These are phyloP conservation scores for Stenichneumon culpator DNA, from an alignment of 2,888 invertebrate species.

Conservation along the genomic window DNA sequence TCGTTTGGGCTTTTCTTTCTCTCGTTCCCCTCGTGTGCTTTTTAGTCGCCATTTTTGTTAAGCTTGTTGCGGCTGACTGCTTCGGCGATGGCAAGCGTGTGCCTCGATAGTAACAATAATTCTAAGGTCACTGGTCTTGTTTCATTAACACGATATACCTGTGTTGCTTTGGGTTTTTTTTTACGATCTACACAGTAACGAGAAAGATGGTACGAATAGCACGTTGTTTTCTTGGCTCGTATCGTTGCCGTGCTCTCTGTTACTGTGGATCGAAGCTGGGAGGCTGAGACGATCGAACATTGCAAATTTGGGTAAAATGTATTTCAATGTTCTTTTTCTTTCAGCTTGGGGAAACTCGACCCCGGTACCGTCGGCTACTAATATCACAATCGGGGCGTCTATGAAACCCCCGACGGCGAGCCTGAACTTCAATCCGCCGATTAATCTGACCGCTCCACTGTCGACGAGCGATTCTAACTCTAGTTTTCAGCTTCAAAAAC, in stretches of 20 bases:
- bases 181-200: slow-evolving; percentile 21
- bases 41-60: not conserved
- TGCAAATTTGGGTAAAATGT: slow-evolving; percentile 3
- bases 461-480: slow-evolving; percentile 78
- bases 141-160: slow-evolving; percentile 24
- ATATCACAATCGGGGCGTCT: slow-evolving; percentile 76
- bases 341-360: slow-evolving; percentile 81
- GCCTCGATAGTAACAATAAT: slow-evolving; percentile 50
- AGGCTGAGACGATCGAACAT: slow-evolving; percentile 6
- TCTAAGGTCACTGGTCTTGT: slow-evolving; percentile 28
- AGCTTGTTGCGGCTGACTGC: not conserved
- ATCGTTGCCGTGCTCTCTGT: slow-evolving; percentile 21
- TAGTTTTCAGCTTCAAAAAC: slow-evolving; percentile 90
- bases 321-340: slow-evolving; percentile 67
- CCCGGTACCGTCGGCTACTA: slow-evolving; percentile 77
- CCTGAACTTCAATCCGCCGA: slow-evolving; percentile 82
- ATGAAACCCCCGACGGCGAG: slow-evolving; percentile 83
- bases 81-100: slow-evolving; percentile 14
- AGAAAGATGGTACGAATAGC: slow-evolving; percentile 55
- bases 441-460: slow-evolving; percentile 82
- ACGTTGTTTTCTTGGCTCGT: slow-evolving; percentile 48
- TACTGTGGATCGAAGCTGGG: slow-evolving; percentile 12
- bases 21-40: slow-evolving; percentile 26
- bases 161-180: slow-evolving; percentile 22
- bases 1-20: slow-evolving; percentile 37